phyloP scores from a whole-genome alignment of 2,113 vertebrate genomes.

The Tachycineta bicolor region DNA sequence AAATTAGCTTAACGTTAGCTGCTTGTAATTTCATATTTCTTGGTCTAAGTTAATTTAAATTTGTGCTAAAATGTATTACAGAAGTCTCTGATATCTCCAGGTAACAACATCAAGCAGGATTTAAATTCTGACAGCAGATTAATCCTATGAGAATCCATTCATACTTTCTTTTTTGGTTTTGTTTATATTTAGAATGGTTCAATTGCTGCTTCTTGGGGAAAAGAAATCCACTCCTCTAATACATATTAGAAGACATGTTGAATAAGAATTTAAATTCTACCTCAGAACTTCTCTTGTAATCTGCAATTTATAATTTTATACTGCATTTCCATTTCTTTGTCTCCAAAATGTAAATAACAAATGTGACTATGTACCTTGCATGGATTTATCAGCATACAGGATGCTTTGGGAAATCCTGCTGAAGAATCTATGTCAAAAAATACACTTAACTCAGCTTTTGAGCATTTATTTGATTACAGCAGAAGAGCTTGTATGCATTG shows the following conservation, averaged over 20 bases:
- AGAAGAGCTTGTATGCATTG: background rate
- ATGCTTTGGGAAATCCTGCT: background rate
- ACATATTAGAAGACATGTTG: background rate
- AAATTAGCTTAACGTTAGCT: background rate
- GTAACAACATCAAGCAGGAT: background rate
- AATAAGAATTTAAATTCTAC: background rate
- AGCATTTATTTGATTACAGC: conserved; percentile 7
- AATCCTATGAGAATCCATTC: background rate
- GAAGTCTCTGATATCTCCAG: background rate
- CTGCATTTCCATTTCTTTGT: background rate
- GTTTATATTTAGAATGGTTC: background rate
- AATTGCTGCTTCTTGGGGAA: background rate
- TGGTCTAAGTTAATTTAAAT: background rate
- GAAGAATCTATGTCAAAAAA: background rate
- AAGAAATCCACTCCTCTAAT: background rate
- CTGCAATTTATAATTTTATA: background rate
- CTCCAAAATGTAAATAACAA: background rate
- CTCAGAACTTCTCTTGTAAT: background rate
- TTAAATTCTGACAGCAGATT: background rate
- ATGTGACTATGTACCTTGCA: background rate
- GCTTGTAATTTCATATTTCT: background rate
- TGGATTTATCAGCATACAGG: background rate
- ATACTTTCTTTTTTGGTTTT: background rate
- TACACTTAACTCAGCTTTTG: background rate
- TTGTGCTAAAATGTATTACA: background rate